Percentiles rank a stretch among this genome's conserved stretches.
Evolutionary conservation across 2,797 vertebrate species (phyloP).

Genomic region (Pipistrellus kuhlii): DNA sequence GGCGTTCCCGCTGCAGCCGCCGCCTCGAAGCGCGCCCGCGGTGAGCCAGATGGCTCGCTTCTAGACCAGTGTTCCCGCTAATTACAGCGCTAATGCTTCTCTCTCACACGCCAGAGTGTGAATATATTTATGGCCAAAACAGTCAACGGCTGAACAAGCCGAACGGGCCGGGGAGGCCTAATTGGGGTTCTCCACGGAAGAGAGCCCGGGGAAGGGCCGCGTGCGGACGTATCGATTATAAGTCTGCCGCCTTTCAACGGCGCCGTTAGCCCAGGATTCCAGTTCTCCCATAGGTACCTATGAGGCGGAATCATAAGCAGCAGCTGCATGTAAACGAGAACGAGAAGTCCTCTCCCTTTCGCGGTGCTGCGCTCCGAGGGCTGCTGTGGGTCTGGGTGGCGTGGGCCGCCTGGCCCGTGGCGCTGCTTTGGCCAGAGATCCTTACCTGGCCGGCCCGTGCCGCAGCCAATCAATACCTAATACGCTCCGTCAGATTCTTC

Average conservation of each 20-base stretch:
- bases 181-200: slow-evolving; percentile 76
- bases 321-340: slow-evolving; percentile 29
- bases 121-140: slow-evolving; percentile 80
- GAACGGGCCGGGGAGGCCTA: slow-evolving; percentile 69
- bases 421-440: neutral
- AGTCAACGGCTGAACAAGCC: slow-evolving; percentile 73
- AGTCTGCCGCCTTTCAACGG: slow-evolving; percentile 64
- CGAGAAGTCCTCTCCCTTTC: neutral
- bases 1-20: slow-evolving; percentile 57
- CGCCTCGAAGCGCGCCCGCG: slow-evolving; percentile 34
- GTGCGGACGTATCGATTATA: slow-evolving; percentile 73
- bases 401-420: neutral
- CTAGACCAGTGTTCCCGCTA: slow-evolving; percentile 68
- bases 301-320: slow-evolving; percentile 58
- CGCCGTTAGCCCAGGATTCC: slow-evolving; percentile 17
- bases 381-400: neutral
- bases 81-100: slow-evolving; percentile 74
- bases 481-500: slow-evolving; percentile 8
- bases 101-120: slow-evolving; percentile 60
- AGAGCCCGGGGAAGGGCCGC: slow-evolving; percentile 67
- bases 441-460: neutral
- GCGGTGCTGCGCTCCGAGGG: neutral
- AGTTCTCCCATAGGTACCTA: too few species aligned
- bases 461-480: slow-evolving; percentile 37
- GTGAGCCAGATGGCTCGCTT: slow-evolving; percentile 73